These are phyloP conservation scores for Sinopyrophorus schimmeli DNA, from an alignment of 2,888 invertebrate species.

Conservation along the genomic window DNA sequence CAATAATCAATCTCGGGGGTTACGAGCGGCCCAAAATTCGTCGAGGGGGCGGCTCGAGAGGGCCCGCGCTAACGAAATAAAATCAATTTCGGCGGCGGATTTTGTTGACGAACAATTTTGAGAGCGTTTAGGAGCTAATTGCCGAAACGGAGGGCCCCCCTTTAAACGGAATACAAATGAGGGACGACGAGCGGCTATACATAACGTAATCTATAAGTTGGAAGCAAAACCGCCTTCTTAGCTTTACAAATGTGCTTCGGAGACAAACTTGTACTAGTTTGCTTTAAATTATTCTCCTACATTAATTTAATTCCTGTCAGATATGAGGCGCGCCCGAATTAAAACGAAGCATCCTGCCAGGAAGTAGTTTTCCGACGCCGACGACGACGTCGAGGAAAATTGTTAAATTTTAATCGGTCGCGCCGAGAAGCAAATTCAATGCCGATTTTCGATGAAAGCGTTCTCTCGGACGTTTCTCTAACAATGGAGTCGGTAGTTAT, in stretches of 20 bases:
- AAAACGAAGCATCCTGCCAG: too few relatives aligned
- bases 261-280: constrained; percentile 28
- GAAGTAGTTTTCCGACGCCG: too few relatives aligned
- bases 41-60: too few relatives aligned
- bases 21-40: too few relatives aligned
- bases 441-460: too few relatives aligned
- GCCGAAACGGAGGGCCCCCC: constrained; percentile 15
- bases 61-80: too few relatives aligned
- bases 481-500: constrained; percentile 18
- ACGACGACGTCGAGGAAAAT: too few relatives aligned
- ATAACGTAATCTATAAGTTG: constrained; percentile 30
- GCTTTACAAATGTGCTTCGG: constrained; percentile 25
- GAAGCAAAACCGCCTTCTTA: constrained; percentile 29
- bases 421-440: too few relatives aligned
- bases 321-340: constrained; percentile 22
- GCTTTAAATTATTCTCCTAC: constrained; percentile 28
- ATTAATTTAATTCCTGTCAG: constrained; percentile 29
- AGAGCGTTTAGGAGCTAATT: constrained; percentile 29
- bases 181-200: constrained; percentile 27
- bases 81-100: too few relatives aligned
- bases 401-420: too few relatives aligned
- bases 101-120: constrained; percentile 23
- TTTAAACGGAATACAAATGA: constrained; percentile 30
- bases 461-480: constrained; percentile 13
- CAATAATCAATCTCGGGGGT: too few relatives aligned